Evolutionary conservation across 1,140 invertebrate species (phyloP).

Genomic region (Diachasmimorpha longicaudata): DNA sequence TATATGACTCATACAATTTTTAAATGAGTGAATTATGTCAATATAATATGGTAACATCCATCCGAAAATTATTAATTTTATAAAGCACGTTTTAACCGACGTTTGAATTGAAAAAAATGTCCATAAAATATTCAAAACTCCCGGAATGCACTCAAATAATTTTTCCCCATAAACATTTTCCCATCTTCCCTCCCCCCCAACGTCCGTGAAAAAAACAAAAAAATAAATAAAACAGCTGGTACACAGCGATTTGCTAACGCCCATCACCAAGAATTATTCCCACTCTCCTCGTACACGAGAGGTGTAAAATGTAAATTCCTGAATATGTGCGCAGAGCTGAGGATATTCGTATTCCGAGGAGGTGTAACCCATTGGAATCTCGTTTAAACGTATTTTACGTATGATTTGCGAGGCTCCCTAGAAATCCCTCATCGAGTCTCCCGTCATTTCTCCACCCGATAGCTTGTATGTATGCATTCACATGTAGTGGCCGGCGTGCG

Average conservation of each 20-base stretch:
- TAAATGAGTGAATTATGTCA: too few relatives aligned
- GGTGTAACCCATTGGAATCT: constrained; percentile 32
- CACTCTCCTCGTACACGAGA: not conserved
- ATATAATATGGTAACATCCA: too few relatives aligned
- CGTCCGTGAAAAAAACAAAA: not conserved
- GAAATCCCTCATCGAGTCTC: constrained; percentile 1
- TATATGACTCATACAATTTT: too few relatives aligned
- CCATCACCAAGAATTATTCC: constrained; percentile 3
- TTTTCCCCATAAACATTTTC: not conserved
- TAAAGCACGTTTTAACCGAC: too few relatives aligned
- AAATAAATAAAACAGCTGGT: not conserved
- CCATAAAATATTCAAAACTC: not conserved
- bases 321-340: constrained; percentile 4
- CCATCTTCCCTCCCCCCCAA: not conserved
- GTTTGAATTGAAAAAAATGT: not conserved
- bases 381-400: constrained; percentile 29
- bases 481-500: constrained; percentile 4
- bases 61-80: too few relatives aligned
- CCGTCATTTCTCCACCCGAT: not conserved
- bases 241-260: not conserved
- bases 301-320: constrained; percentile 30
- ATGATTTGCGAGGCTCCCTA: constrained; percentile 31
- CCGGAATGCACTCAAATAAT: not conserved
- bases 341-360: constrained; percentile 8
- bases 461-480: not conserved